Percentiles rank a stretch among this genome's conserved stretches.
Evolutionary conservation across 2,888 invertebrate species (phyloP).

Genomic region (Ectemnius continuus): DNA sequence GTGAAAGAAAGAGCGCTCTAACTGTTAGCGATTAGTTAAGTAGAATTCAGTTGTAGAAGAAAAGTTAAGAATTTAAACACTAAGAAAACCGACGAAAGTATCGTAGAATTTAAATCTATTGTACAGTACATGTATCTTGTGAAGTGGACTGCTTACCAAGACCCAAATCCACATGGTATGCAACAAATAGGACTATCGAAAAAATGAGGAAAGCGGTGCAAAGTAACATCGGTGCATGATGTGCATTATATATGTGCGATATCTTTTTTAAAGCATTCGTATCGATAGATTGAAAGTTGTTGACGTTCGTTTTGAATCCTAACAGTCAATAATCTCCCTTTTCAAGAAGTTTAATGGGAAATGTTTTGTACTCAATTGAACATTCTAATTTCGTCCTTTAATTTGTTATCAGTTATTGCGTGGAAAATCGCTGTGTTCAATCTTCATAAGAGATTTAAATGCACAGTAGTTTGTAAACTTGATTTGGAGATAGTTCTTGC

Average conservation of each 20-base stretch:
- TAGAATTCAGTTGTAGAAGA: conserved; percentile 25
- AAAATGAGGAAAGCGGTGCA: conserved; percentile 78
- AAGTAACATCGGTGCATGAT: conserved; percentile 74
- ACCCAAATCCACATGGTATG: conserved; percentile 79
- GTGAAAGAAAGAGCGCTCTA: conserved; percentile 28
- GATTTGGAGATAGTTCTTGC: too few species aligned
- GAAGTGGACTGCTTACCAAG: conserved; percentile 77
- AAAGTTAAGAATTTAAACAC: conserved; percentile 41
- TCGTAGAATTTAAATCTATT: conserved; percentile 55
- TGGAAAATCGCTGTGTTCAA: too few species aligned
- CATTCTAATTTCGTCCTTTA: too few species aligned
- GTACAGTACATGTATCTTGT: conserved; percentile 66
- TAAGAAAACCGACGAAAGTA: conserved; percentile 44
- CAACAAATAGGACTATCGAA: conserved; percentile 78
- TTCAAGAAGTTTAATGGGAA: background rate
- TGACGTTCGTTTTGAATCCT: background rate
- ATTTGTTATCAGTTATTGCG: too few species aligned
- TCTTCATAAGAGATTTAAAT: too few species aligned
- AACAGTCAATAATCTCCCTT: background rate
- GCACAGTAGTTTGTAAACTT: too few species aligned
- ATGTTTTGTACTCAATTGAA: too few species aligned
- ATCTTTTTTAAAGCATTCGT: conserved; percentile 64
- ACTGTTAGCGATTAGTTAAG: too few species aligned
- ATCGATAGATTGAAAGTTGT: conserved; percentile 11
- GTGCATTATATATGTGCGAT: conserved; percentile 67